Evolutionary conservation across 2,888 invertebrate species (phyloP).

Genomic region (Himalopsyche tibetana): DNA sequence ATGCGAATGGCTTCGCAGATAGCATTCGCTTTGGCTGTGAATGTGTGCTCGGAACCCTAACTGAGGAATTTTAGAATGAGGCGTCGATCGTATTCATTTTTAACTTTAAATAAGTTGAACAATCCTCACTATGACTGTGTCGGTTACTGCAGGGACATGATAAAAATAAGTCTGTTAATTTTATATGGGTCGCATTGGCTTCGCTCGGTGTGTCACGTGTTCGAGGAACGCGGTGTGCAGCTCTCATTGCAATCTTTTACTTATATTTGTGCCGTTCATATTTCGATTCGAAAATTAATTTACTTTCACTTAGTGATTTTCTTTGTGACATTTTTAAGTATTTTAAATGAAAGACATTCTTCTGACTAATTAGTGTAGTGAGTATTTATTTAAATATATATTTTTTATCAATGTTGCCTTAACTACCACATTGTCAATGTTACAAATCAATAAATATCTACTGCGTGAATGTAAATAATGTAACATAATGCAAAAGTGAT

Average conservation of each 20-base stretch:
- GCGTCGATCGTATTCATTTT: not conserved
- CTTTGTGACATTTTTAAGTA: not conserved
- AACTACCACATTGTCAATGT: not conserved
- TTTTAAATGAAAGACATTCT: slow-evolving; percentile 1
- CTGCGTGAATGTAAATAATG: not conserved
- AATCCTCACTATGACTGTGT: not conserved
- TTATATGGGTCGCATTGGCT: slow-evolving; percentile 7
- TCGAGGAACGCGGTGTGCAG: not conserved
- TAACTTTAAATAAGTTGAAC: too few relatives aligned
- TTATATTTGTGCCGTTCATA: slow-evolving; percentile 12
- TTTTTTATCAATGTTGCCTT: slow-evolving; percentile 16
- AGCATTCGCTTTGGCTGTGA: slow-evolving; percentile 43
- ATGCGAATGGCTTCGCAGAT: not conserved
- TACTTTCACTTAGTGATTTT: not conserved
- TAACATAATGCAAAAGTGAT: not conserved
- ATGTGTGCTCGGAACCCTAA: not conserved
- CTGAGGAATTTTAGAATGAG: not conserved
- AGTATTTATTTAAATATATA: slow-evolving; percentile 9
- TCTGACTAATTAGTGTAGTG: not conserved
- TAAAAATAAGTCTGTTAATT: slow-evolving; percentile 31
- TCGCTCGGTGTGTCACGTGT: not conserved
- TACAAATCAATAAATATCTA: slow-evolving; percentile 22
- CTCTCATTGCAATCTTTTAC: slow-evolving; percentile 6
- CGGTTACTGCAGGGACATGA: too few relatives aligned
- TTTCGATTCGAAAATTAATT: not conserved